Percentiles rank a stretch among this genome's conserved stretches.
Conservation (phyloP, 2,113 vertebrate species). For the Paramormyrops kingsleyae region DNA sequence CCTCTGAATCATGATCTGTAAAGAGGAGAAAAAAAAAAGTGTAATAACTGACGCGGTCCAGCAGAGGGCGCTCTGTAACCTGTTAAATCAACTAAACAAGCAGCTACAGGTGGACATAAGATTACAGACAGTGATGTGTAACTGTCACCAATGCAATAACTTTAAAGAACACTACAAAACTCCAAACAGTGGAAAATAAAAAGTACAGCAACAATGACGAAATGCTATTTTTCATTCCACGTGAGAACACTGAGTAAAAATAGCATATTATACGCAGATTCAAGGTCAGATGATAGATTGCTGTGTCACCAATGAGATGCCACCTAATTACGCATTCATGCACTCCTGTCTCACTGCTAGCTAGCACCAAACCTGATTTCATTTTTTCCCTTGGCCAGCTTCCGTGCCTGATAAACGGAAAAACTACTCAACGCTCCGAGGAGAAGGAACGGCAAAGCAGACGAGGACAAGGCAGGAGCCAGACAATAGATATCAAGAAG, state of each 20-base stretch:
- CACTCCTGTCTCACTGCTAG: not conserved
- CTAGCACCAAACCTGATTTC: not conserved
- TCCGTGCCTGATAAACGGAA: constrained; percentile 20
- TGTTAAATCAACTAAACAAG: not conserved
- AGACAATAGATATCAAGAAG: not conserved
- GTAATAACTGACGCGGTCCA: constrained; percentile 20
- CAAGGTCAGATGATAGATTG: not conserved
- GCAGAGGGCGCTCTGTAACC: constrained; percentile 9
- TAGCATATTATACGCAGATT: not conserved
- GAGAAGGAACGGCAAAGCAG: constrained; percentile 26
- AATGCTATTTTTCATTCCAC: not conserved
- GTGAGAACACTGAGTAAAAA: not conserved
- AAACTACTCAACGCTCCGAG: constrained; percentile 32
- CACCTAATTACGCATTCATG: not conserved
- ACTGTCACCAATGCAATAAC: not conserved
- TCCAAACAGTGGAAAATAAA: not conserved
- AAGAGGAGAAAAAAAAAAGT: not conserved
- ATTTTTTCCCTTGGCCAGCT: constrained; percentile 7
- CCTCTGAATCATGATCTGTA: constrained; percentile 88
- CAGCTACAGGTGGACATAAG: not conserved
- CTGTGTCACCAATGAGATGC: not conserved
- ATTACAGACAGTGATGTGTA: not conserved
- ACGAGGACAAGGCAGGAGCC: constrained; percentile 14
- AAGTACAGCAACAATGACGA: not conserved
- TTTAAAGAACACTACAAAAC: not conserved